Base-by-base conservation (phyloP, 1,140 invertebrate genomes). In the Drosophila erecta region DNA sequence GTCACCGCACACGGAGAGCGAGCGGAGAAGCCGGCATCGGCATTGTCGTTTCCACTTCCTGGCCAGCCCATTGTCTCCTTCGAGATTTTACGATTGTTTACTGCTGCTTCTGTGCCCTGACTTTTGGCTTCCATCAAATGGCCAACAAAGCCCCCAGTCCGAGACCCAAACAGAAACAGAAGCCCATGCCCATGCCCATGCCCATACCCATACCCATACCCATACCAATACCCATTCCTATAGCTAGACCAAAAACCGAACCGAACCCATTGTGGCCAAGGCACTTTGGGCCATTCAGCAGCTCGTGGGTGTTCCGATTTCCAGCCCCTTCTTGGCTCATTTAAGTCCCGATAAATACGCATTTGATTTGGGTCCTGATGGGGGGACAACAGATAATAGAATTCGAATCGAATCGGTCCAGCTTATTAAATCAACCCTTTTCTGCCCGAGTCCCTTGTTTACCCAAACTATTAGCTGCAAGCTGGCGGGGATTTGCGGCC, bases 21-120 rank as follows among this genome's bases (percentile, higher is more conserved):
- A 12, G 15, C 24, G 17, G n/a, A 15, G 40, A n/a, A 1, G 24
- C 24, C 24, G 17, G 10, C 8, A 4, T n/a, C 41, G n/a, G n/a
- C 76, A 85, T 80, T 84, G 81, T 86, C 83, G 70, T 87, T 86
- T 87, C 83, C 79, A 81, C 75, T 86, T 86, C 83, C 83, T 86
- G 83, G 79, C 56, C 73, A 53, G 64, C 40, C 37, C 49, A 83
- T 81, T 81, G 76, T 83, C 76, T 66, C 64, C 55, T 55, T 78
- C 51, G 74, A 81, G 81, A 66, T 75, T 85, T 85, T 86, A 85
- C 81, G 81, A 85, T 81, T 87, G 79, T 78, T 72, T 81, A 43
- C 54, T 41, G 51, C 15, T 46, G 15, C 33, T 46, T 54, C 35
- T 53, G 44, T 47, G 15, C 24, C 30, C 47, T 49, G 14, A 7